Conservation (phyloP, 2,888 invertebrate genomes). For the Drosophila merina region DNA sequence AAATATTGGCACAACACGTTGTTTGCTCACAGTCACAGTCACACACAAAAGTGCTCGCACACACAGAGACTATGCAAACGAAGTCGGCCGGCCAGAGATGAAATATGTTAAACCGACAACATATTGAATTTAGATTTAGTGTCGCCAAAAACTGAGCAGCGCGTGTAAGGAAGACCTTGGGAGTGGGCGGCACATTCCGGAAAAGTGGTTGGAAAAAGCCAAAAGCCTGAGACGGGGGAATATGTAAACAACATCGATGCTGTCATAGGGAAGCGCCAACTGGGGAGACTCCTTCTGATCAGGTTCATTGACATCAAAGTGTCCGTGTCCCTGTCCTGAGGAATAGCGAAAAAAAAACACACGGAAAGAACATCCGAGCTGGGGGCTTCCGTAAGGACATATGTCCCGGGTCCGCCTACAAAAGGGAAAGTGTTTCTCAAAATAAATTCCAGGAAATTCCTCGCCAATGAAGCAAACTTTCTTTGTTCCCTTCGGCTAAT, state of each 20-base stretch:
- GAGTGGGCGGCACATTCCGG: neutral
- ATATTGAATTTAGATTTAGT: slow-evolving; percentile 77
- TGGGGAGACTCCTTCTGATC: neutral
- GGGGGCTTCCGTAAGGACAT: slow-evolving; percentile 3
- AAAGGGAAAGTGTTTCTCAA: neutral
- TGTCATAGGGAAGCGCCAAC: slow-evolving; percentile 23
- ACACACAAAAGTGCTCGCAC: slow-evolving; percentile 9
- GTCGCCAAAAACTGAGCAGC: slow-evolving; percentile 43
- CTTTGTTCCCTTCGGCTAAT: slow-evolving; percentile 1
- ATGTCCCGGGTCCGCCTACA: neutral
- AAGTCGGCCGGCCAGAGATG: slow-evolving; percentile 42
- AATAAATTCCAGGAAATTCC: slow-evolving; percentile 7
- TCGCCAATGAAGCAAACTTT: neutral
- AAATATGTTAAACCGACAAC: slow-evolving; percentile 75
- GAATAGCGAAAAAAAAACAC: neutral
- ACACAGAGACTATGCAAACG: slow-evolving; percentile 38
- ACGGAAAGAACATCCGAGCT: too few species aligned
- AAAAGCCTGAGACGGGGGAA: neutral
- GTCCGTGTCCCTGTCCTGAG: neutral
- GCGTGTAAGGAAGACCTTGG: slow-evolving; percentile 40
- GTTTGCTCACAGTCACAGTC: slow-evolving; percentile 54
- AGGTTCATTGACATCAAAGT: slow-evolving; percentile 37
- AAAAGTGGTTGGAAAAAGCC: neutral
- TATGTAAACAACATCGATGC: slow-evolving; percentile 34
- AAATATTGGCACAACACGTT: slow-evolving; percentile 72